Base-by-base conservation (phyloP, 2,888 invertebrate genomes). In the Ceramica pisi region DNA sequence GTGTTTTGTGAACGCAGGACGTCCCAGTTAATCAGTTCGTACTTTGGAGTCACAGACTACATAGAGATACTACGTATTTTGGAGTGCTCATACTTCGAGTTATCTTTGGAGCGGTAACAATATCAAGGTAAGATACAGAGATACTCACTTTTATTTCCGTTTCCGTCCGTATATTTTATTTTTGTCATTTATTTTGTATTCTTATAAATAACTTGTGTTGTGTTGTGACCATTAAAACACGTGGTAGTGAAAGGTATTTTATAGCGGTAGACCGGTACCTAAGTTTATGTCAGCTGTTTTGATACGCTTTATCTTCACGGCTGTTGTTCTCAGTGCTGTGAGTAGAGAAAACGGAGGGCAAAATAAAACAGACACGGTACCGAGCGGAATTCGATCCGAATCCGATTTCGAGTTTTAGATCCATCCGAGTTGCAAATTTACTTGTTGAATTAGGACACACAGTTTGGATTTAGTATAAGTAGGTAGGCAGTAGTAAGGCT, bases 81-180 rank as follows among this genome's bases (percentile, higher is more conserved):
- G 23, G 16, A 26, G 55, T 41, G 55, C 46, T 31, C 16, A 31
- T 55, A 56, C 1, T 23, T 23, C 4, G 9, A 31, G 31, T n/a
- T 66, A 75, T 14, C 7, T 41, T 44, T 38, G 21, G 51, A 62
- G 31, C 63, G 23, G 19, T 12, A 74, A 46, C 41, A 66, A 56
- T 38, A 14, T 21, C 26, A 26, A 57, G 56, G 72, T 76, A 57
- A 72, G 76, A 44, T 57, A 71, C n/a, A n/a, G n/a, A n/a, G n/a
- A n/a, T n/a, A n/a, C n/a, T 48, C 50, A 57, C 16, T 50, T 56
- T 23, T 0, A 35, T 23, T 44, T 57, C 35, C 44, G 23, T 44
- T 21, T 53, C n/a, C n/a, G 12, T 41, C 16, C 0, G 1, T 31
- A 31, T 31, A 6, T 38, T 57, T 44, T 44, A 38, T 57, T 21